Evolutionary conservation across 2,113 vertebrate genomes (phyloP), one percentile per base, ranked within the genome.

Genomic region (Fulmarus glacialis): DNA sequence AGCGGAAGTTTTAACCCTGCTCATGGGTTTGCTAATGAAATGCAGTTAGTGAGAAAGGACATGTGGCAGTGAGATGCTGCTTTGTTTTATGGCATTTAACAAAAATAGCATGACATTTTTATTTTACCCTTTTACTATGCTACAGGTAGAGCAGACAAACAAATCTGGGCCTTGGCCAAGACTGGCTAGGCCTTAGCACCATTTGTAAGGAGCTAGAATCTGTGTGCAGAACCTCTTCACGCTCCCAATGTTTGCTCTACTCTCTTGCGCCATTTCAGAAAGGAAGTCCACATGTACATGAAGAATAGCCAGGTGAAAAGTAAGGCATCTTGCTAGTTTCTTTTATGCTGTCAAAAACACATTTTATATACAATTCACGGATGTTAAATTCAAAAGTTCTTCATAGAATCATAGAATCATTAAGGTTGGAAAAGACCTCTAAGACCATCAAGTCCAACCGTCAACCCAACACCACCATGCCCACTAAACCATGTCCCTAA

Each of bases 201-300:
- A 38, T 50, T 27, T 62, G 3, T 52, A 85, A 84, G 6, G 13
- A 66, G 23, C 12, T 42, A 15, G 13, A 53, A 21, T 36, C n/a
- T 48, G 11, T 12, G 19, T 36, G 22, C 6, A 78, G 64, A 84
- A 45, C 22, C 1, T 67, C n/a, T 82, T 63, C 15, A 71, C 4
- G 4, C 7, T 82, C 18, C 12, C n/a, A 62, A 22, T 0, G 0
- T 43, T 26, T 59, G 2, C 11, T 81, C 14, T 66, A 29, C 8
- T 17, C 22, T 87, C 24, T n/a, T 70, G 22, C 32, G 74, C 4
- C 8, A 30, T 43, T 75, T 59, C 67, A 64, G 86, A 87, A 84
- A 75, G 17, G 8, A 82, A 23, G 7, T n/a, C 36, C 30, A 64
- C 3, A 4, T 1, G 4, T n/a, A 50, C 18, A 27, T 32, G 38